Base-by-base conservation (phyloP, 2,888 invertebrate genomes). In the Clistopyga incitator region DNA sequence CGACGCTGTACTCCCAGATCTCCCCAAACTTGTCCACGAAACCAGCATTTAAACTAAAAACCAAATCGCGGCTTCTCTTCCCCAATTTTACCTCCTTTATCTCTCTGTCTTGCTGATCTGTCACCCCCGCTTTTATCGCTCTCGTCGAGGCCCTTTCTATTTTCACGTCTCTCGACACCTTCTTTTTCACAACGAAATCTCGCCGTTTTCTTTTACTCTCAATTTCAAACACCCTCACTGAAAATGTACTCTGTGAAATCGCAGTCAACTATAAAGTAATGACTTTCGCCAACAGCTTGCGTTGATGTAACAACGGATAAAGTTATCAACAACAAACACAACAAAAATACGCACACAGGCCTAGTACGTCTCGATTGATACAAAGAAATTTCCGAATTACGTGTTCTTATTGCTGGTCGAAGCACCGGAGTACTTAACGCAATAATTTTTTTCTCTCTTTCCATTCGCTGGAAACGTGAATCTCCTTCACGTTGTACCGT, bases 1-100 rank as follows among this genome's bases (percentile, higher is more conserved):
- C 89, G 93, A 93, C 91, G 88, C 92, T 81, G 90, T 91, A 85
- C 93, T 94, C 90, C 94, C 94, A 91, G 95, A 95, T 92, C 93
- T 95, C 93, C 95, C 95, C 88, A 95, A 95, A 93, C 94, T 95
- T 93, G 95, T 96, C 93, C 96, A 96, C 94, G 96, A 96, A 93
- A 96, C 96, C 91, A 96, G 96, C 94, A 96, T 96, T 92, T 96
- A 95, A 10, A 38, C 6, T 8, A 38, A 38, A 38, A 10, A 38
- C 6, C 6, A 38, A 38, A 38, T n/a, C n/a, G n/a, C 8, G 77
- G 65, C 80, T 86, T 25, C 34, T 61, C 34, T 61, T 79, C 70
- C 50, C 56, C 52, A 29, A n/a, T 45, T n/a, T n/a, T 20, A 34
- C n/a, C 38, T 54, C 59, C 6, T 34, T 20, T 45, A 13, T 75